A percentile compares a stretch with the other conserved stretches of the same genome.
Conservation (phyloP, 2,888 invertebrate genomes). For the Lepidochrysops patricia region DNA sequence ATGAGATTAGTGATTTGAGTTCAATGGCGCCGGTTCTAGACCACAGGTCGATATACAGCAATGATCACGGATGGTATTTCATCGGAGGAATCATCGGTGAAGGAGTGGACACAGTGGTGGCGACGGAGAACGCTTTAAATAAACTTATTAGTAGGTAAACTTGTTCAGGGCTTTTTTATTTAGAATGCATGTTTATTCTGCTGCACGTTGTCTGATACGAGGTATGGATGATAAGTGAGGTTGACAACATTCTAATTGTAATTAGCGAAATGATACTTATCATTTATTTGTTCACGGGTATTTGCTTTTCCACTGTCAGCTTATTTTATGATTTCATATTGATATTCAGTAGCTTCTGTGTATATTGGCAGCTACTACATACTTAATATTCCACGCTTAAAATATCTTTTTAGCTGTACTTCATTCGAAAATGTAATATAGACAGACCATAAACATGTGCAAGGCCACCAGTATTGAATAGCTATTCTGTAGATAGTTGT, state of each 20-base stretch:
- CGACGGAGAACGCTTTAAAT: conserved; percentile 81
- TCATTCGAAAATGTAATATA: too few relatives aligned
- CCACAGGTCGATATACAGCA: conserved; percentile 76
- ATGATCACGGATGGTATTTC: conserved; percentile 88
- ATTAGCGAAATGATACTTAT: neutral
- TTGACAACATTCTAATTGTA: conserved; percentile 7
- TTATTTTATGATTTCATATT: neutral
- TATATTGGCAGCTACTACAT: neutral
- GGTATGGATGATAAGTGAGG: conserved; percentile 14
- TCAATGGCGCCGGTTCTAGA: conserved; percentile 77
- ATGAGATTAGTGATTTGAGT: conserved; percentile 58
- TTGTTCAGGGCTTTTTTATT: conserved; percentile 42
- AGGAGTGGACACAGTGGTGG: conserved; percentile 76
- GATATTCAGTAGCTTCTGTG: neutral
- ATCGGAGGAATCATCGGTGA: conserved; percentile 86
- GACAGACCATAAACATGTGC: too few relatives aligned
- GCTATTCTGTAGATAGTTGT: too few relatives aligned
- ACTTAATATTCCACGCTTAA: too few relatives aligned
- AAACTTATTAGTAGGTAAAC: conserved; percentile 87
- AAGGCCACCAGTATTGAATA: too few relatives aligned
- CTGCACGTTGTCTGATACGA: conserved; percentile 13
- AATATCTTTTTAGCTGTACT: too few relatives aligned
- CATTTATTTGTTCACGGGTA: conserved; percentile 2
- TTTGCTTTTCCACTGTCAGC: neutral
- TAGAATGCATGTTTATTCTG: conserved; percentile 19